phyloP scores from a whole-genome alignment of 2,113 vertebrate species.

The Vulpes lagopus region DNA sequence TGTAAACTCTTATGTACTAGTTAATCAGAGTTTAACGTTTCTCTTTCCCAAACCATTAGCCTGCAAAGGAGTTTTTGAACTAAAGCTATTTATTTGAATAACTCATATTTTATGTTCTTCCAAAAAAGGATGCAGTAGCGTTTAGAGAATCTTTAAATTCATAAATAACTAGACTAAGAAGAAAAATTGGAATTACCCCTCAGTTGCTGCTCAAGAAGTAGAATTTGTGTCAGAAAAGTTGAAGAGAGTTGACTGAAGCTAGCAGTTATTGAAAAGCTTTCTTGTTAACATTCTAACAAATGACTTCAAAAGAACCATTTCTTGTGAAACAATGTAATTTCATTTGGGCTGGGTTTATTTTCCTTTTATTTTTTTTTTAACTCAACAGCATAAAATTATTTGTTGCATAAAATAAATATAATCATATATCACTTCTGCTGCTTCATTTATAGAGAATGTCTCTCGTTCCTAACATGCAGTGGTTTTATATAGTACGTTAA shows the following conservation, averaged over 20 bases:
- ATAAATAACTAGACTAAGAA: constrained; percentile 34
- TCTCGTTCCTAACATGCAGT: background rate
- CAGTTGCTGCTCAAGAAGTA: background rate
- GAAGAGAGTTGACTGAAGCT: background rate
- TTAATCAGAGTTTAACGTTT: constrained; percentile 40
- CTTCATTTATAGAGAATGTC: background rate
- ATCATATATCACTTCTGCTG: background rate
- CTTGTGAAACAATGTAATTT: constrained; percentile 17
- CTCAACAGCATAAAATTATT: constrained; percentile 43
- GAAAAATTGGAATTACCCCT: background rate
- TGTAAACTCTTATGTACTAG: constrained; percentile 22
- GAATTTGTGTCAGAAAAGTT: constrained; percentile 33
- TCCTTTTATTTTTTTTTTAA: background rate
- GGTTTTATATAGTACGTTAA: background rate
- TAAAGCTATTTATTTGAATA: constrained; percentile 50
- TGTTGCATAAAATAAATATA: background rate
- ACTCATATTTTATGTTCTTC: constrained; percentile 59
- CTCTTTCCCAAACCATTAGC: constrained; percentile 33
- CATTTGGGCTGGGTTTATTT: constrained; percentile 49
- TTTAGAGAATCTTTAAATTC: constrained; percentile 64
- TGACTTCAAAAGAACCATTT: constrained; percentile 21
- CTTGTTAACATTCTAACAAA: constrained; percentile 64
- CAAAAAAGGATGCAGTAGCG: constrained; percentile 34
- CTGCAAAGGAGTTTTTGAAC: constrained; percentile 47
- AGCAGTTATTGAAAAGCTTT: background rate